phyloP scores from a whole-genome alignment of 1,140 invertebrate genomes.

The Tetramorium parvispinum region DNA sequence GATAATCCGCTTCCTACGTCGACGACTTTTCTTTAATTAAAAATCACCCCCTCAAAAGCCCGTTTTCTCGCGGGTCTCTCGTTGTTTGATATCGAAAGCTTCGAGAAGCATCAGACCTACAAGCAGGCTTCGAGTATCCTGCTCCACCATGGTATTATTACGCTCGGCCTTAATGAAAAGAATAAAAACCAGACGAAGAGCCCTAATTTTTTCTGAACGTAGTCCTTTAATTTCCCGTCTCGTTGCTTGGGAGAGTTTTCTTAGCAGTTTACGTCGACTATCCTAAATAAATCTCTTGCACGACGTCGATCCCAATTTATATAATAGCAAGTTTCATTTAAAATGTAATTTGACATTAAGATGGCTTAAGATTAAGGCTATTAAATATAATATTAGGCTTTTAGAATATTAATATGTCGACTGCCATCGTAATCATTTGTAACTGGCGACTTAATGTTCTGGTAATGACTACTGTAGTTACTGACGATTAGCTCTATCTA shows the following conservation, averaged over 20 bases:
- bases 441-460: neutral
- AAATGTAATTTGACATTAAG: constrained; percentile 14
- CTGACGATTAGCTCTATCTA: neutral
- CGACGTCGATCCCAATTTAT: neutral
- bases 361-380: neutral
- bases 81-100: constrained; percentile 31
- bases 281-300: neutral
- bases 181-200: constrained; percentile 43
- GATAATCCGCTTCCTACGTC: constrained; percentile 39
- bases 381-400: neutral
- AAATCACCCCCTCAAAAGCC: neutral
- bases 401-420: neutral
- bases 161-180: constrained; percentile 7
- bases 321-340: neutral
- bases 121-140: neutral
- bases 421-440: neutral
- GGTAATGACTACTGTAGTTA: neutral
- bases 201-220: constrained; percentile 49
- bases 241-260: neutral
- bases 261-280: neutral
- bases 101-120: neutral
- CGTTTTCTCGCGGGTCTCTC: constrained; percentile 2
- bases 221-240: constrained; percentile 53
- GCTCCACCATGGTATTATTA: constrained; percentile 4
- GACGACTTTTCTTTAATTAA: constrained; percentile 51